Evolutionary conservation across 2,113 vertebrate genomes (phyloP), one percentile per base, ranked within the genome.

Genomic region (Psittacara wagleri): DNA sequence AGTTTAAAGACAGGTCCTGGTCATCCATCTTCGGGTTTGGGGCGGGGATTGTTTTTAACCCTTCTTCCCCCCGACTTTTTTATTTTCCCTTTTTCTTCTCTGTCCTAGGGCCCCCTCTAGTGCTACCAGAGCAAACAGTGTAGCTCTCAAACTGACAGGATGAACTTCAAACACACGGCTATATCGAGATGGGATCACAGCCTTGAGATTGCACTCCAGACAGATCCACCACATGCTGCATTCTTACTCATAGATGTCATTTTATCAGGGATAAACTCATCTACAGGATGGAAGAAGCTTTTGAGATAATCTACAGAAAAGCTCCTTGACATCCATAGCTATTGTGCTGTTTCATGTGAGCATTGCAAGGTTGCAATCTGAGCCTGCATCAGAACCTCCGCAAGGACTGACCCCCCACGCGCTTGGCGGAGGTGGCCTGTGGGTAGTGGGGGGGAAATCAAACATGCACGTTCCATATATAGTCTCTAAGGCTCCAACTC

Each of bases 101-200:
- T 89, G 95, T 94, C 74, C 67, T 86, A 72, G 88, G 88, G 96
- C 95, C 94, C 95, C 96, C 96, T 92, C 96, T 97, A 96, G 95
- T 23, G 96, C 91, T 88, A 5, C 37, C 5, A 8, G 57, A 57
- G 66, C 76, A 37, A 59, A 7, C 18, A 54, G 15, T 1, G 74
- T 9, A 17, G 49, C 68, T 79, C 31, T 29, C 54, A 24, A 13
- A 15, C 13, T 4, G 35, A 41, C 74, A 66, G 41, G 66, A 39
- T 3, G 43, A 78, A 54, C 37, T 68, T 10, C 1, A 48, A 48
- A 9, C 70, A 72, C 4, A 3, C 0, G 1, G 52, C 72, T 25
- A 22, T 1, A 4, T 1, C 31, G 49, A 52, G 27, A 35, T 5
- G 27, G 6, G 7, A 35, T 24, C 77, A 3, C 17, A n/a, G 63